Evolutionary conservation across 2,113 vertebrate genomes (phyloP).

Genomic region (Phoenicopterus ruber): DNA sequence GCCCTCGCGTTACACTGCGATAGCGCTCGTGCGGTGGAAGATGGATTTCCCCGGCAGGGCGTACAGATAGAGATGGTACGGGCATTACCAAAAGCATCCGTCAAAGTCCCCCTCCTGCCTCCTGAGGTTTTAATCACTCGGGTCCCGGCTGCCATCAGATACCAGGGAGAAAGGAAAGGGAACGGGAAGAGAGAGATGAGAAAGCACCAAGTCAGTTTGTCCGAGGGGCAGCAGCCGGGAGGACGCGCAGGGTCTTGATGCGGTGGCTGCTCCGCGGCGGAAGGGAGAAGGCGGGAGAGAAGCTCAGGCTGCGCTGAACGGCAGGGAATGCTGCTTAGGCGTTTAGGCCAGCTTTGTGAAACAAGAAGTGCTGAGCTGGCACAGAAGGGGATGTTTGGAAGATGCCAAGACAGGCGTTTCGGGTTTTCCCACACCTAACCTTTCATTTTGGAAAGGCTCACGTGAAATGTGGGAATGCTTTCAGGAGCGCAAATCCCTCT

Average conservation of each 20-base stretch:
- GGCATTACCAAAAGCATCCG: background rate
- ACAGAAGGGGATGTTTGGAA: background rate
- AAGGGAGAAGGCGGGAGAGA: background rate
- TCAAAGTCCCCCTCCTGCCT: background rate
- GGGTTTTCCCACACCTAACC: background rate
- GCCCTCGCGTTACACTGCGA: background rate
- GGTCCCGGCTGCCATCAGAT: background rate
- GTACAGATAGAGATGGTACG: background rate
- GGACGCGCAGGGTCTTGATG: background rate
- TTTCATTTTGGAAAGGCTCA: background rate
- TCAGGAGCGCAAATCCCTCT: background rate
- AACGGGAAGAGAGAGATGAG: background rate
- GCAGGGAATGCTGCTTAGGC: background rate
- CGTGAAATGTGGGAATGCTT: fast-evolving
- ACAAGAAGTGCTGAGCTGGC: background rate
- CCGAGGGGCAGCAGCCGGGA: background rate
- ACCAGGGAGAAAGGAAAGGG: background rate
- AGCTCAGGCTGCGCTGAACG: background rate
- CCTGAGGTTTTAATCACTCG: background rate
- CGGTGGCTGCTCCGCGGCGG: background rate
- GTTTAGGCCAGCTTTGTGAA: background rate
- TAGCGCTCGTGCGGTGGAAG: background rate
- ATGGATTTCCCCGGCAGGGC: background rate
- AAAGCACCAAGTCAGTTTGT: background rate
- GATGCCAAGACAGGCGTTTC: background rate